Conservation (phyloP, 2,113 vertebrate species). For the Dicrurus megarhynchus region DNA sequence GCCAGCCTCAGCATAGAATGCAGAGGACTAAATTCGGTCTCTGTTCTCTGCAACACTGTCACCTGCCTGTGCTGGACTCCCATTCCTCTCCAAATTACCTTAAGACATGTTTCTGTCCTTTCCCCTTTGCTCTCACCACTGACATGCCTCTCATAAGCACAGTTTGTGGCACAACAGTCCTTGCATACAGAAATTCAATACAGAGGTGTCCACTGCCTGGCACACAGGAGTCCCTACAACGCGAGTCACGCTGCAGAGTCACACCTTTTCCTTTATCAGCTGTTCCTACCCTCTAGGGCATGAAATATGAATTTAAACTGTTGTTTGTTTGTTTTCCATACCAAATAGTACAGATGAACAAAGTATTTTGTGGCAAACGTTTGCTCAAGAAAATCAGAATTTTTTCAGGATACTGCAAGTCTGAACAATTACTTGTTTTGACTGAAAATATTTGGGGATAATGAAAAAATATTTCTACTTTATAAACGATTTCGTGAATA, state of each 20-base stretch:
- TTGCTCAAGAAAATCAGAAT: not conserved
- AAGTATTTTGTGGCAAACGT: not conserved
- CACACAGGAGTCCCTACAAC: not conserved
- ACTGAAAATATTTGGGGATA: not conserved
- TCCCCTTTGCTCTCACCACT: not conserved
- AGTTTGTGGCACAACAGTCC: not conserved
- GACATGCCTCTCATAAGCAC: not conserved
- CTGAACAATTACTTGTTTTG: not conserved
- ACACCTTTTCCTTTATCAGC: not conserved
- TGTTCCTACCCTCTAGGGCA: not conserved
- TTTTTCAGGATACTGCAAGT: not conserved
- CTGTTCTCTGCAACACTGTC: not conserved
- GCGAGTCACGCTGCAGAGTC: not conserved
- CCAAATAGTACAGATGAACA: not conserved
- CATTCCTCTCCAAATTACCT: not conserved
- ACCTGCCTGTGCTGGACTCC: not conserved
- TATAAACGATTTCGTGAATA: not conserved
- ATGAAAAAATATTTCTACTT: not conserved
- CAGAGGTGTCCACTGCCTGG: not conserved
- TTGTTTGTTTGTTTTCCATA: not conserved
- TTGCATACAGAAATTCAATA: not conserved
- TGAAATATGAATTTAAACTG: not conserved
- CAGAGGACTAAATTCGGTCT: not conserved
- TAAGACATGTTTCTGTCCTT: not conserved
- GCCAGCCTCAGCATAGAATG: fast-evolving